These are phyloP conservation scores for Sericinus montela DNA, from an alignment of 2,888 invertebrate species.

Conservation along the genomic window DNA sequence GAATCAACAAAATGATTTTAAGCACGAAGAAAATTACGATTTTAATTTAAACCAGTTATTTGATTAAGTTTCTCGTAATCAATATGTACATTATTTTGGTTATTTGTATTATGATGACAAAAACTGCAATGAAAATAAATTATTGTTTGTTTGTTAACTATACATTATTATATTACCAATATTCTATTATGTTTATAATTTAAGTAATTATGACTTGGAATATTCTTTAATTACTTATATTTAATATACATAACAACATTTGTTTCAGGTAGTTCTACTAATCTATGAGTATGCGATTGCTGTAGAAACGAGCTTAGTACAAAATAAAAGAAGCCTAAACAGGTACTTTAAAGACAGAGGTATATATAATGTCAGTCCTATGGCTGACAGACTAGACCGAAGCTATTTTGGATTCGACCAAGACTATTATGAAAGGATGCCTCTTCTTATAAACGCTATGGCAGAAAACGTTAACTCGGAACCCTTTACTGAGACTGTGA, in stretches of 20 bases:
- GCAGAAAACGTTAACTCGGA: conserved; percentile 64
- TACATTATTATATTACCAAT: neutral
- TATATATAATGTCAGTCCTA: conserved; percentile 43
- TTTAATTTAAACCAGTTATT: conserved; percentile 39
- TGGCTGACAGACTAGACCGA: conserved; percentile 63
- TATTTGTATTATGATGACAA: neutral
- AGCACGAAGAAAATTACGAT: conserved; percentile 39
- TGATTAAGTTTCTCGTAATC: conserved; percentile 15
- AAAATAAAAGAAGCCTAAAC: conserved; percentile 40
- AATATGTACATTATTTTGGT: neutral
- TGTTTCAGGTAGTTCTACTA: conserved; percentile 72
- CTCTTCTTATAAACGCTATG: conserved; percentile 65
- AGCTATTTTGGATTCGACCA: conserved; percentile 66
- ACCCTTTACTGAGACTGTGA: conserved; percentile 39
- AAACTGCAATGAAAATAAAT: neutral
- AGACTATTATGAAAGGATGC: conserved; percentile 71
- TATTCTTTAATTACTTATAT: conserved; percentile 7
- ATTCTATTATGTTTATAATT: neutral
- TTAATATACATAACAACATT: too few species aligned
- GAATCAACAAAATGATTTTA: conserved; percentile 44
- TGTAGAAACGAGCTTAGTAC: conserved; percentile 68
- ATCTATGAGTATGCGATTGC: conserved; percentile 73
- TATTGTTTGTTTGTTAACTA: neutral
- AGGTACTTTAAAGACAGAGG: conserved; percentile 31
- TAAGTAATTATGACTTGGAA: neutral